Evolutionary conservation across 2,113 vertebrate species (phyloP).

Genomic region (Halichoeres trimaculatus): DNA sequence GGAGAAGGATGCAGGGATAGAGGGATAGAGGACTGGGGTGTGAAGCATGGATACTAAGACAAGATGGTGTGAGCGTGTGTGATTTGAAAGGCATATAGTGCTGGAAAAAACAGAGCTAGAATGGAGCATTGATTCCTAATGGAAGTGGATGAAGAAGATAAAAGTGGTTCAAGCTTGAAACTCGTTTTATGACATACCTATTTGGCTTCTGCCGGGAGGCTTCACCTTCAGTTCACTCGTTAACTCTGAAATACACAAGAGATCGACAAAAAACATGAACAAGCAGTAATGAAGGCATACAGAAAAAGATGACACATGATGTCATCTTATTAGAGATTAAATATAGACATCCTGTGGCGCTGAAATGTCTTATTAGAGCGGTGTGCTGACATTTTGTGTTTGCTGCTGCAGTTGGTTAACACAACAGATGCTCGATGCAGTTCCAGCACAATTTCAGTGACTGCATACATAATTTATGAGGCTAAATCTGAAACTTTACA

Average conservation of each 20-base stretch:
- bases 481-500: slow-evolving; percentile 63
- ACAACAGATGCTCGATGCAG: slow-evolving; percentile 37
- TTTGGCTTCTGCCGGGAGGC: slow-evolving; percentile 77
- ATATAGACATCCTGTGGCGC: neutral
- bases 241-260: slow-evolving; percentile 77
- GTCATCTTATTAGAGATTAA: neutral
- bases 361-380: slow-evolving; percentile 21
- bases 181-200: slow-evolving; percentile 71
- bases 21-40: slow-evolving; percentile 9
- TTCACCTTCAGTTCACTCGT: slow-evolving; percentile 80
- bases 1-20: slow-evolving; percentile 4
- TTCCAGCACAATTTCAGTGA: slow-evolving; percentile 37
- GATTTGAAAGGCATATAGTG: too few relatives aligned
- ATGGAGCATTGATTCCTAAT: neutral
- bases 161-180: neutral
- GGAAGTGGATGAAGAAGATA: neutral
- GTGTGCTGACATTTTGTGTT: slow-evolving; percentile 24
- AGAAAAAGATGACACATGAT: neutral
- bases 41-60: too few relatives aligned
- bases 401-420: slow-evolving; percentile 29
- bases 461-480: slow-evolving; percentile 54
- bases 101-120: neutral
- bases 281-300: neutral
- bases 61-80: too few relatives aligned
- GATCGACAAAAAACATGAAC: slow-evolving; percentile 8